Conservation (phyloP, 2,888 invertebrate genomes). For the Smittia aterrima region DNA sequence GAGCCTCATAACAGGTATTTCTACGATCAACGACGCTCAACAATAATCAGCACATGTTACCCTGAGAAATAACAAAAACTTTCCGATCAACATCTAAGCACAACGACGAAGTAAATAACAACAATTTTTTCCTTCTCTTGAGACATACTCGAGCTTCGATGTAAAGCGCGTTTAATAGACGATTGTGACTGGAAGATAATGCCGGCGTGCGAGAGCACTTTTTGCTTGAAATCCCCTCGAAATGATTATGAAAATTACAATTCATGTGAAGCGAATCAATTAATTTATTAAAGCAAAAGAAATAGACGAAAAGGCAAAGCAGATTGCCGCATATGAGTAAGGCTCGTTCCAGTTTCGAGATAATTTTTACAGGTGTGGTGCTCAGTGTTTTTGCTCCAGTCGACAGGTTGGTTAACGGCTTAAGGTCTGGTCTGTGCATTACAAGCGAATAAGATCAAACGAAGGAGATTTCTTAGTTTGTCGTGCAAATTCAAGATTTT, state of each 20-base stretch:
- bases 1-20: constrained; percentile 35
- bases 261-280: constrained; percentile 35
- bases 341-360: constrained; percentile 20
- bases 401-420: constrained; percentile 18
- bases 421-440: background rate
- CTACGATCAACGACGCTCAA: background rate
- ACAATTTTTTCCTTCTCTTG: background rate
- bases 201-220: background rate
- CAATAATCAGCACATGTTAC: constrained; percentile 1
- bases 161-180: constrained; percentile 17
- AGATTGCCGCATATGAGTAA: background rate
- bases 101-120: background rate
- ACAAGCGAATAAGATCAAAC: constrained; percentile 26
- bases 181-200: constrained; percentile 3
- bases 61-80: constrained; percentile 25
- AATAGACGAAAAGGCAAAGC: background rate
- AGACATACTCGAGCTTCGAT: background rate
- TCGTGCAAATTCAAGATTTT: background rate
- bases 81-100: background rate
- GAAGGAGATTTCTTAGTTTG: background rate
- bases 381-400: background rate
- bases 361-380: constrained; percentile 38
- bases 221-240: background rate
- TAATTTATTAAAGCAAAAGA: constrained; percentile 2
- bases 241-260: constrained; percentile 25